Evolutionary conservation across 1,140 invertebrate genomes (phyloP), one percentile per base, ranked within the genome.

Genomic region (Zaprionus lachaisei): DNA sequence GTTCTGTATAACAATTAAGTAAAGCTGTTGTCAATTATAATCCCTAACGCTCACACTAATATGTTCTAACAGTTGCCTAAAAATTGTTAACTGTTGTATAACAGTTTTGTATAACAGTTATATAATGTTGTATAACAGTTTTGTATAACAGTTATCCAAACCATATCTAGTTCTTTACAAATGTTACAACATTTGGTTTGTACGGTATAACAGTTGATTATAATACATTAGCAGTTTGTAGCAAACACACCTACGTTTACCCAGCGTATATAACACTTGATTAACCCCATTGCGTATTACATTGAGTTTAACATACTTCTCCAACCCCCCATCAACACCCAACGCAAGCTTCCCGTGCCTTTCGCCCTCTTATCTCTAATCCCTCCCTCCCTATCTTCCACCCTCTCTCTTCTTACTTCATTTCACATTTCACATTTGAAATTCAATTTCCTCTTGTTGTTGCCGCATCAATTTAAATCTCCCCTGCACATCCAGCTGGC

Each of bases 391-490:
- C 44, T 17, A 51, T 47, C 37, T 55, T 0, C 24, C 24, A 17
- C 15, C 14, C 2, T 3, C 41, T 44, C 2, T 17, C 41, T 44
- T 31, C 44, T 20, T 56, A 47, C 28, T 55, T 41, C 7, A n/a
- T 24, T 26, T 26, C 44, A 15, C 7, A n/a, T 24, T 26, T 26
- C 44, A 15, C 62, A 89, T 83, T 86, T 68, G 67, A 78, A 89
- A 89, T 89, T 83, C 77, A 80, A 82, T 87, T 87, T 87, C 80
- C 83, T 83, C 83, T 87, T 80, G 80, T 65, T 81, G 26, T 68
- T 57, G 75, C 78, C 78, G 80, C 89, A 87, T 87, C 85, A 87
- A 90, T 90, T 87, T 79, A 57, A 79, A 79, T 87, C 77, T 69
- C 72, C 63, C 84, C 76, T 73, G 61, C 74, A 63, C 47, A 68